Evolutionary conservation across 2,113 vertebrate genomes (phyloP), one percentile per base, ranked within the genome.

Genomic region (Carassius auratus): DNA sequence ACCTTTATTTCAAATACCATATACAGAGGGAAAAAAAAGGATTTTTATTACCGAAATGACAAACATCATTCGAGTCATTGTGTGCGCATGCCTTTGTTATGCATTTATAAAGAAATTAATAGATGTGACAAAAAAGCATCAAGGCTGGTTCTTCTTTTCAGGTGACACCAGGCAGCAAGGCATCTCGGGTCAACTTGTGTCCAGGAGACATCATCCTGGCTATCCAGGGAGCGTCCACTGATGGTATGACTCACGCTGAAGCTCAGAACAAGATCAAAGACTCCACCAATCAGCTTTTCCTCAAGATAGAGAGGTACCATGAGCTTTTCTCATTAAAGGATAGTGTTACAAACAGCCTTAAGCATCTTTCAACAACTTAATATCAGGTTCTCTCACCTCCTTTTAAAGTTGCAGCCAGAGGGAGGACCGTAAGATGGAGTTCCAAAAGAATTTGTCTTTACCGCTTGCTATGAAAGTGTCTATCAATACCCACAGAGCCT

Each of bases 111-210:
- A 61, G 7, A 61, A n/a, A n/a, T n/a, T 21, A n/a, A 21, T 61
- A 61, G 8, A 59, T 59, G 57, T 8, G 57, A n/a, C 7, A n/a
- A 59, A n/a, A 59, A 59, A 9, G 19, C 57, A 59, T 59, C 57
- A 21, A 59, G 19, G n/a, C 19, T 21, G 7, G 19, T 10, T 30
- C 12, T 52, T 82, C 62, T 26, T 90, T 95, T 62, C 91, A 97
- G 96, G 94, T 97, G 59, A 96, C 96, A 23, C 96, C 96, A 73
- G 96, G 96, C 91, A 96, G 96, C 91, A 97, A 96, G 90, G 96
- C 96, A 12, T 95, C 95, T 5, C 91, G 93, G 59, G 96, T 95
- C 71, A 95, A 97, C 89, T 89, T 97, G 81, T 95, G 93, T 71
- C 96, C 96, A 52, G 96, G 96, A 57, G 96, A 97, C 69, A 91